phyloP scores from a whole-genome alignment of 2,113 vertebrate genomes.

The Macrotus californicus region DNA sequence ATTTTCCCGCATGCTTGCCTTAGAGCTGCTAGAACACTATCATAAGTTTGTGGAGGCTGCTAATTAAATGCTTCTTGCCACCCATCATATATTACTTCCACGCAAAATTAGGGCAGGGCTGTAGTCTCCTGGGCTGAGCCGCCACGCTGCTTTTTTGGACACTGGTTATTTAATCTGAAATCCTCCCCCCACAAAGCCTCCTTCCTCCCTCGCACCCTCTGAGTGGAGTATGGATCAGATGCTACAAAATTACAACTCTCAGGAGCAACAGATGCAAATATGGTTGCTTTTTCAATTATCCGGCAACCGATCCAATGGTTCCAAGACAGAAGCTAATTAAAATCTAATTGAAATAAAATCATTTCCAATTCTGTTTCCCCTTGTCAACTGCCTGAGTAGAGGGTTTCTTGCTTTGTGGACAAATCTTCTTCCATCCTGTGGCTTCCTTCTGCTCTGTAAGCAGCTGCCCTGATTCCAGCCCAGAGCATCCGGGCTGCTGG shows the following conservation, averaged over 20 bases:
- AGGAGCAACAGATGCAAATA: slow-evolving; percentile 76
- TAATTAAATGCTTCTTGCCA: slow-evolving; percentile 77
- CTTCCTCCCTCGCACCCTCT: slow-evolving; percentile 32
- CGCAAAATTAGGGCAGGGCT: slow-evolving; percentile 68
- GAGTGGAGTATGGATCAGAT: slow-evolving; percentile 69
- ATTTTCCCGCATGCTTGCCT: slow-evolving; percentile 70
- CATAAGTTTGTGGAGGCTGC: slow-evolving; percentile 74
- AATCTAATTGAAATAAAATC: slow-evolving; percentile 82
- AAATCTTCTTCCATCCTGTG: background rate
- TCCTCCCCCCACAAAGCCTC: background rate
- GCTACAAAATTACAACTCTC: slow-evolving; percentile 64
- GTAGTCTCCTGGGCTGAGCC: slow-evolving; percentile 51
- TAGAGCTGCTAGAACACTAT: slow-evolving; percentile 71
- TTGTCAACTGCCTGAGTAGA: slow-evolving; percentile 47
- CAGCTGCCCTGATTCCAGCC: background rate
- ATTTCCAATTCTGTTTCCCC: slow-evolving; percentile 71
- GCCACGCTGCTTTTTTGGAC: slow-evolving; percentile 57
- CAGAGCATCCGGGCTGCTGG: background rate
- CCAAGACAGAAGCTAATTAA: slow-evolving; percentile 81
- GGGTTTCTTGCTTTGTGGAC: slow-evolving; percentile 37
- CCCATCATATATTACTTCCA: slow-evolving; percentile 71
- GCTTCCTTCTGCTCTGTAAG: slow-evolving; percentile 51
- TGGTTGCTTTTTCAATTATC: slow-evolving; percentile 80
- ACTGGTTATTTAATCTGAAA: slow-evolving; percentile 71
- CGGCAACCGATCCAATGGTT: slow-evolving; percentile 67